Conservation (phyloP, 2,113 vertebrate species). For the Cygnus buccinator region DNA sequence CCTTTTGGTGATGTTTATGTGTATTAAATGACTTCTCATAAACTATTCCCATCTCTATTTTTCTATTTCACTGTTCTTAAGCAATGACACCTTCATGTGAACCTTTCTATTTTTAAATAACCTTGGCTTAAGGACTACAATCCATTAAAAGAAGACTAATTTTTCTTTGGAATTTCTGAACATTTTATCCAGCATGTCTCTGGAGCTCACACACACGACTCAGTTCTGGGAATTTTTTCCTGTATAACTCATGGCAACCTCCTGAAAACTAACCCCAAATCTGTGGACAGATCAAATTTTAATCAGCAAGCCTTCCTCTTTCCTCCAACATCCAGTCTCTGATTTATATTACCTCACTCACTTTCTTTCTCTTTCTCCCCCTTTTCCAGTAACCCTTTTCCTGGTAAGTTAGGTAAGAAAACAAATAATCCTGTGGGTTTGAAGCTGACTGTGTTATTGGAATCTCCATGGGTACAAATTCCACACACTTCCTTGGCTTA, state of each 20-base stretch:
- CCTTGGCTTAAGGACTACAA: background rate
- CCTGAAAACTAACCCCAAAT: background rate
- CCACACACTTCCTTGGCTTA: slow-evolving; percentile 51
- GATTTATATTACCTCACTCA: background rate
- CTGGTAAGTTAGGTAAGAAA: background rate
- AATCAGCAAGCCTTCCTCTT: background rate
- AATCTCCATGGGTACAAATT: slow-evolving; percentile 62
- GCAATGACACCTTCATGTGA: background rate
- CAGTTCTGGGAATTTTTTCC: background rate
- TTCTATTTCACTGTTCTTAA: background rate
- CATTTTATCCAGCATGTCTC: rapidly evolving
- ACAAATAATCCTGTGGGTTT: background rate
- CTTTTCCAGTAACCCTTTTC: background rate
- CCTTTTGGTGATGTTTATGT: background rate
- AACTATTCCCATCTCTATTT: background rate
- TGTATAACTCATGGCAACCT: rapidly evolving
- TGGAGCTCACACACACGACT: background rate
- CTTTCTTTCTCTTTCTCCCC: background rate
- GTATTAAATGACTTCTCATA: background rate
- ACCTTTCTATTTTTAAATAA: background rate
- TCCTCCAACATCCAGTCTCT: background rate
- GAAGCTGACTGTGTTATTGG: slow-evolving; percentile 54
- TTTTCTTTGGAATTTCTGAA: background rate
- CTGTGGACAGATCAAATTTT: background rate
- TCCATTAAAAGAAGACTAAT: background rate